Evolutionary conservation across 2,797 vertebrate genomes (phyloP).

Genomic region (Lepus oiostolus): DNA sequence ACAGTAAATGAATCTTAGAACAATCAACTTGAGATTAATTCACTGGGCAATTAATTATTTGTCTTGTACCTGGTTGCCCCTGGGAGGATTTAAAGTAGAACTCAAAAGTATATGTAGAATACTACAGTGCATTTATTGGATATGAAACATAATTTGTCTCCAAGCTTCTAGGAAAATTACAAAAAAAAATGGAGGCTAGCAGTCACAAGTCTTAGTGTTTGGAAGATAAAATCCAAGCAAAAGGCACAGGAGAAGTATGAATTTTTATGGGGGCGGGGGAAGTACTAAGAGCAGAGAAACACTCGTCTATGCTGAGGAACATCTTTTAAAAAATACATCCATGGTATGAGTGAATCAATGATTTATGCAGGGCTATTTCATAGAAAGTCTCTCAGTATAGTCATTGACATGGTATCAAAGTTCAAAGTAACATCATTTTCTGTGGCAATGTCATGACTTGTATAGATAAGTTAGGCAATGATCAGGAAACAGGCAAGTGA

Average conservation of each 20-base stretch:
- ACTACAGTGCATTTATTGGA: conserved; percentile 3
- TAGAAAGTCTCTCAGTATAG: not conserved
- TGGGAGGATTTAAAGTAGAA: conserved; percentile 52
- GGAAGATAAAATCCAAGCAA: not conserved
- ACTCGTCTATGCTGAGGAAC: not conserved
- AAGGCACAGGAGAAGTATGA: not conserved
- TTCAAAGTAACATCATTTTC: conserved; percentile 36
- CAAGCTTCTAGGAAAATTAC: not conserved
- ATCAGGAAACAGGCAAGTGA: conserved; percentile 17
- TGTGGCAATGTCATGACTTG: not conserved
- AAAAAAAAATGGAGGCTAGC: not conserved
- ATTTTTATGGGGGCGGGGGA: not conserved
- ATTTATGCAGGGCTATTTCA: conserved; percentile 29
- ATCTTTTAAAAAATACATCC: conserved; percentile 9
- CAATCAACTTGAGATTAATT: conserved; percentile 57
- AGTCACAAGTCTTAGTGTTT: not conserved
- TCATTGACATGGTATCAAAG: not conserved
- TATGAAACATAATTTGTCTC: not conserved
- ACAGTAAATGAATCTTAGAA: not conserved
- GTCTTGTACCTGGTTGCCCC: not conserved
- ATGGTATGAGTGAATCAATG: not conserved
- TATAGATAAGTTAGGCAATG: not conserved
- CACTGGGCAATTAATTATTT: conserved; percentile 4
- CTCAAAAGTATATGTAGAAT: not conserved
- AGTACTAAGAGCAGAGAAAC: not conserved